Evolutionary conservation across 1,140 invertebrate genomes (phyloP).

Genomic region (Tetragnatha versicolor): DNA sequence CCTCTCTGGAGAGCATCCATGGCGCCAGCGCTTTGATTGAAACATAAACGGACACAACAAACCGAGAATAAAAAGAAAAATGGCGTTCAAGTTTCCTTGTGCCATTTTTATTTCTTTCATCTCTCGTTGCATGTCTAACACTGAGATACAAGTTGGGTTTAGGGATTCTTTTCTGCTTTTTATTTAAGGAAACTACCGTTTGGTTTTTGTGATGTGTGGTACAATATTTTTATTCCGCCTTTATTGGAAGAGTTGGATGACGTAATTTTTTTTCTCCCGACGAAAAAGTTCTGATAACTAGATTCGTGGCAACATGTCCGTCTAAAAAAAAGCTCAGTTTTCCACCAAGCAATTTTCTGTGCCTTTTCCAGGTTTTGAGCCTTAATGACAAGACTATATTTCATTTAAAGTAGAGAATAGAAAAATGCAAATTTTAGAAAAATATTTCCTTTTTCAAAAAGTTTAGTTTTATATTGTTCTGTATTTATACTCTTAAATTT

Average conservation of each 20-base stretch:
- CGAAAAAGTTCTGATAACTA: too few relatives aligned
- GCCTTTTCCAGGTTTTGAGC: too few relatives aligned
- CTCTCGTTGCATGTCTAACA: background rate
- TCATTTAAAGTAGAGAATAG: too few relatives aligned
- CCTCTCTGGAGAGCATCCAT: background rate
- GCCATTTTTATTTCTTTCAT: background rate
- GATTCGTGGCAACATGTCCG: too few relatives aligned
- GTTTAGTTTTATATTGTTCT: too few relatives aligned
- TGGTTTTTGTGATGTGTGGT: background rate
- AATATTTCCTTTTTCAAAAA: too few relatives aligned
- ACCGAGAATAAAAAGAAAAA: constrained; percentile 4
- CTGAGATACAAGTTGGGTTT: background rate
- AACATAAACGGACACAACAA: constrained; percentile 2
- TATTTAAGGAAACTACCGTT: background rate
- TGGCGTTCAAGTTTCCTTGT: background rate
- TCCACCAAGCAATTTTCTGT: too few relatives aligned
- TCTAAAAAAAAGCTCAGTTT: too few relatives aligned
- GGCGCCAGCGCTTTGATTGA: constrained; percentile 15
- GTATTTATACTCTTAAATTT: too few relatives aligned
- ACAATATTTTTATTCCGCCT: constrained; percentile 4
- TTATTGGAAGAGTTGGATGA: background rate
- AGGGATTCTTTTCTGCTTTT: background rate
- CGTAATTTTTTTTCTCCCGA: background rate
- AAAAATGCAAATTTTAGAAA: too few relatives aligned
- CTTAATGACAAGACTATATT: too few relatives aligned